A percentile compares a stretch with the other conserved stretches of the same genome.
These are phyloP conservation scores for Cremastinae sp. DNA, from an alignment of 2,888 invertebrate genomes.

Conservation along the genomic window DNA sequence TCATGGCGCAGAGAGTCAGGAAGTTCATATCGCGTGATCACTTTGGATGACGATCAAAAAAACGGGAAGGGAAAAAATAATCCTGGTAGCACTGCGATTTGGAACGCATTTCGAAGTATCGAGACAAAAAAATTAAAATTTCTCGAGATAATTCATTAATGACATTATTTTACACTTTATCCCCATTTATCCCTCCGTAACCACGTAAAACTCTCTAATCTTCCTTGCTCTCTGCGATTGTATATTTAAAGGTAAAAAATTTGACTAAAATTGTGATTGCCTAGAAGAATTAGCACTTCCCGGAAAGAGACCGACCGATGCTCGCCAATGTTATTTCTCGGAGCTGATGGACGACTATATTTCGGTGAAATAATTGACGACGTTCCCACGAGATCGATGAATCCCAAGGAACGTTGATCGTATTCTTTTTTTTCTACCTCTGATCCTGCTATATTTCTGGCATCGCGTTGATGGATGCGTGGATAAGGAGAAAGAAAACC, in stretches of 20 bases:
- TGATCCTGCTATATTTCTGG: constrained; percentile 30
- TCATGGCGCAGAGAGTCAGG: constrained; percentile 64
- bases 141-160: not conserved
- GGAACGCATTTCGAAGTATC: not conserved
- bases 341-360: constrained; percentile 37
- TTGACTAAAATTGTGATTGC: constrained; percentile 73
- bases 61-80: not conserved
- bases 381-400: constrained; percentile 37
- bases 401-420: constrained; percentile 17
- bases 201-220: constrained; percentile 40
- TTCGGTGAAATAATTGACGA: constrained; percentile 39
- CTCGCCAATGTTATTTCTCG: constrained; percentile 43
- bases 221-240: constrained; percentile 58
- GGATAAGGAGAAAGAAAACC: constrained; percentile 1
- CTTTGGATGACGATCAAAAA: constrained; percentile 24
- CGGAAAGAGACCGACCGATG: constrained; percentile 37
- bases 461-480: constrained; percentile 12
- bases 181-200: constrained; percentile 30
- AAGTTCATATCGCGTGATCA: constrained; percentile 44
- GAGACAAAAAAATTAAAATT: constrained; percentile 10
- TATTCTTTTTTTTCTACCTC: not conserved
- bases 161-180: not conserved
- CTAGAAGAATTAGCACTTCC: constrained; percentile 67
- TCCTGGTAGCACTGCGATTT: not conserved
- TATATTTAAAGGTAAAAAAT: constrained; percentile 65